Base-by-base conservation (phyloP, 2,888 invertebrate species). In the Tolmerus cingulatus region DNA sequence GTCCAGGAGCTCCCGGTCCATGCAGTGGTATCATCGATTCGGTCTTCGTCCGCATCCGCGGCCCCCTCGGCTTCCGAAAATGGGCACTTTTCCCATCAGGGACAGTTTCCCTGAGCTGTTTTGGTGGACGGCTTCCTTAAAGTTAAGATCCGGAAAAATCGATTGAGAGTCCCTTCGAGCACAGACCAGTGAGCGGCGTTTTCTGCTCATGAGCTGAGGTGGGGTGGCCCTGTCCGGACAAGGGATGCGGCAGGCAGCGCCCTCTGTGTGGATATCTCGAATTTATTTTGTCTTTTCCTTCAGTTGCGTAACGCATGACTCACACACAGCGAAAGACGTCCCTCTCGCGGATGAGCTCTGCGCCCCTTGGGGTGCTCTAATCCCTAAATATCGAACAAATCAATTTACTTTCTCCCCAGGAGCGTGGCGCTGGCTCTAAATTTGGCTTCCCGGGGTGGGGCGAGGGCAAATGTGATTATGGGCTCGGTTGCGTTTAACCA, bases 51-150 rank as follows among this genome's bases (percentile, higher is more conserved):
- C 23, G 8, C 12, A 23, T 19, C 30, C 30, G 7, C 77, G 23
- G n/a, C 16, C 23, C 78, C 23, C 4, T 19, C 14, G 14, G 14
- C 23, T 8, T 2, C 16, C 46, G 46, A 78, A 78, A 78, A 78
- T 78, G 78, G 78, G 78, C 78, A 78, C 78, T 78, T 78, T 78
- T 78, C 43, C 40, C 78, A 78, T 78, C 78, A 78, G 78, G n/a
- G 78, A 78, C 78, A 78, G 78, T 78, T 78, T 78, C 43, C 43
- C 78, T 43, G 43, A 16, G 16, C 23, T 27, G 9, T 66, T 66
- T 27, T 27, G 66, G 23, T 9, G 37, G 78, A 43, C 19, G 37
- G 66, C 27, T 78, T 78, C 40, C 78, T 78, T 78, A 78, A 78
- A 43, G 78, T 78, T 43, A 46, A 78, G 78, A 43, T 78, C 78